Evolutionary conservation across 2,888 invertebrate species (phyloP), one percentile per base, ranked within the genome.

Genomic region (Erebia aethiops): DNA sequence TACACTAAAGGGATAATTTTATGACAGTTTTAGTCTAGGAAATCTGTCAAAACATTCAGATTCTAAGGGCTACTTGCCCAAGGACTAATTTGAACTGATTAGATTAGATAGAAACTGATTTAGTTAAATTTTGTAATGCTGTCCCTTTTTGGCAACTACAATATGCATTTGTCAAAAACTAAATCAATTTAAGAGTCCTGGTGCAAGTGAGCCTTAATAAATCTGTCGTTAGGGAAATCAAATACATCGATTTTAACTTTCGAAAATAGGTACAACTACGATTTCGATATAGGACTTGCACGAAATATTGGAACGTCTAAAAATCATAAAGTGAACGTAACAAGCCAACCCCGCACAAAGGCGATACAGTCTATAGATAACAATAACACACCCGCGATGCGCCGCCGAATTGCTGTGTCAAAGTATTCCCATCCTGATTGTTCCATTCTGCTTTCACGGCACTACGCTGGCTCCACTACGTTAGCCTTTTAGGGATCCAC

Each of bases 331-430:
- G 58, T 52, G 56, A 67, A 64, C 49, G 61, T 72, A 67, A 69
- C 60, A 62, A 71, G 69, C 71, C 69, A 69, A 51, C 81, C 82
- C 80, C 83, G 83, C 85, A 87, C 87, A 90, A 89, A 89, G 87
- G 87, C 87, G 85, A 80, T 85, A 87, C 90, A 89, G 90, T 91
- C 89, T 74, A 72, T 71, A 71, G 72, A 72, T 74, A 76, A 90
- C 89, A 91, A 91, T 89, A 91, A 91, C 87, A 90, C 88, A 89
- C 90, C 84, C 88, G 83, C 84, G 80, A 77, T 81, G 84, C 86
- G 82, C 84, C 84, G 84, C 88, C 86, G 88, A 91, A 91, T 91
- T 90, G 90, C 90, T 90, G 87, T 89, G 91, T 91, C 91, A 91
- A 87, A 90, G 88, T 89, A 88, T 88, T 88, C 87, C 85, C 87